phyloP scores from a whole-genome alignment of 2,113 vertebrate species.

The Vanacampus margaritifer region DNA sequence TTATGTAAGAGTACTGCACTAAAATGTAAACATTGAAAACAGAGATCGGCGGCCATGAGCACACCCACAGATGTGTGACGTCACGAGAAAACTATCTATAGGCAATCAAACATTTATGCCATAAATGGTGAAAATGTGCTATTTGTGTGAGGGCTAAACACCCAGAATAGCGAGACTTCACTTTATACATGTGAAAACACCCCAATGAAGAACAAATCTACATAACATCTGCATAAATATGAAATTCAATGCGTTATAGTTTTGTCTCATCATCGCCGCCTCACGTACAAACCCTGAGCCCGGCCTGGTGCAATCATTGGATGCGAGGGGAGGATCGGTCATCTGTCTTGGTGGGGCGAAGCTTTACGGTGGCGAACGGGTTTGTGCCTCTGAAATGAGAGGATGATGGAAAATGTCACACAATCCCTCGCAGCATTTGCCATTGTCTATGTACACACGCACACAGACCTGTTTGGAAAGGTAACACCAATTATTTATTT shows the following conservation, averaged over 20 bases:
- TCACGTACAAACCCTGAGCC: slow-evolving; percentile 11
- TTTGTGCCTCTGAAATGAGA: slow-evolving; percentile 80
- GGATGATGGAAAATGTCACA: slow-evolving; percentile 44
- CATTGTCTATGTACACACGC: neutral
- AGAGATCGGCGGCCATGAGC: too few relatives aligned
- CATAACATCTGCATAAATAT: slow-evolving; percentile 2
- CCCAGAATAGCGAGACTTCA: too few relatives aligned
- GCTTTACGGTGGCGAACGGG: slow-evolving; percentile 89
- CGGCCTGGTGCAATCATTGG: slow-evolving; percentile 45
- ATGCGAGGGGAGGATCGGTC: slow-evolving; percentile 84
- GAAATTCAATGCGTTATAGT: slow-evolving; percentile 3
- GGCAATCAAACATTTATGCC: too few relatives aligned
- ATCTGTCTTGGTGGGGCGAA: slow-evolving; percentile 83
- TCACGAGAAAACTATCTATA: too few relatives aligned
- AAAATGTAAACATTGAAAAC: too few relatives aligned
- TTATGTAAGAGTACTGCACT: too few relatives aligned
- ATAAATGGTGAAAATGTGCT: too few relatives aligned
- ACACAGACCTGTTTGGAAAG: slow-evolving; percentile 9
- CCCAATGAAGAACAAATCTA: neutral
- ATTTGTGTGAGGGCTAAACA: too few relatives aligned
- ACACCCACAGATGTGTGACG: too few relatives aligned
- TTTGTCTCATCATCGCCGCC: slow-evolving; percentile 3
- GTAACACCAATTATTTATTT: neutral
- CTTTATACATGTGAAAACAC: too few relatives aligned
- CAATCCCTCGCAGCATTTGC: slow-evolving; percentile 5